Conservation (phyloP, 2,113 vertebrate species). For the Tiliqua scincoides region DNA sequence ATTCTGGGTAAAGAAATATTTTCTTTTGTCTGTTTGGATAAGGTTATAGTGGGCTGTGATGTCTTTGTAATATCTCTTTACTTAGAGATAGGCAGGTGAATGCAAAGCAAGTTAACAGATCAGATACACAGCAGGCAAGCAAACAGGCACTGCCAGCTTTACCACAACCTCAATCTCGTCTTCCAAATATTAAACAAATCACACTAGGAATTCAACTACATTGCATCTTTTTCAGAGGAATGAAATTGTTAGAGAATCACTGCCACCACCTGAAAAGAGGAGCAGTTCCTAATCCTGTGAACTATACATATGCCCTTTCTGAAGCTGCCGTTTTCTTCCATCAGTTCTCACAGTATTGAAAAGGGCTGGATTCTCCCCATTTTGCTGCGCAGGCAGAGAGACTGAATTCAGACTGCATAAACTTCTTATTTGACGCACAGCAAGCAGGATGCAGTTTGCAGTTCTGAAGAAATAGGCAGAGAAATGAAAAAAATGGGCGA, state of each 20-base stretch:
- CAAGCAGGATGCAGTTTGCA: background rate
- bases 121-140: background rate
- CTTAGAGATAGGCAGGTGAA: background rate
- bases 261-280: no score
- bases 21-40: no score
- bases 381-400: background rate
- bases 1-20: no score
- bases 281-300: background rate
- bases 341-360: background rate
- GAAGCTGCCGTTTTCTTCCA: background rate
- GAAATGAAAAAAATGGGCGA: background rate
- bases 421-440: background rate
- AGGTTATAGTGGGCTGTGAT: background rate
- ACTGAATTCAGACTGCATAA: background rate
- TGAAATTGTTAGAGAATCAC: background rate
- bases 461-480: background rate
- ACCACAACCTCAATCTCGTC: background rate
- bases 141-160: background rate
- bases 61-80: background rate
- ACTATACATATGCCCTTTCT: background rate
- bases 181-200: background rate
- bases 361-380: fast-evolving
- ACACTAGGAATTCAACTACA: background rate
- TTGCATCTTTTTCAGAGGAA: background rate
- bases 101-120: no score